Conservation (phyloP, 1,140 invertebrate genomes). For the Drosophila triauraria region DNA sequence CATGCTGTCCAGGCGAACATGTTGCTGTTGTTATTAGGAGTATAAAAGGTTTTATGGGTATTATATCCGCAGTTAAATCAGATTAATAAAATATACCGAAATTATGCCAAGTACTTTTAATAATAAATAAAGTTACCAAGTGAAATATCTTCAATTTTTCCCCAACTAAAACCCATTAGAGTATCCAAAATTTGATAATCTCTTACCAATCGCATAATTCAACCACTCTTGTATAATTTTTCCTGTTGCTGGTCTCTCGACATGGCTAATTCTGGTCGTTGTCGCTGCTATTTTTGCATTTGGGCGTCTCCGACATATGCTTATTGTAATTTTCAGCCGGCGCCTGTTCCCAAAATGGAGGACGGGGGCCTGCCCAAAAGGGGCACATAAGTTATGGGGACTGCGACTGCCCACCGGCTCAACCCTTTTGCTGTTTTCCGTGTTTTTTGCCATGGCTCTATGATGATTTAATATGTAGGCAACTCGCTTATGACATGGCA, state of each 20-base stretch:
- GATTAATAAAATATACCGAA: too few relatives aligned
- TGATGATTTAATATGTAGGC: conserved; percentile 56
- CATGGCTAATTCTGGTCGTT: conserved; percentile 54
- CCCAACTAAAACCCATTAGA: neutral
- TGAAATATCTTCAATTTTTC: neutral
- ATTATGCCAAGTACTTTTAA: too few relatives aligned
- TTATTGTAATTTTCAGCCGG: conserved; percentile 72
- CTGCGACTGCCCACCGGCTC: conserved; percentile 40
- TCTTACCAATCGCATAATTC: neutral
- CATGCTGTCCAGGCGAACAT: neutral
- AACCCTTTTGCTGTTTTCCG: conserved; percentile 68
- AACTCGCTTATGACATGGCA: conserved; percentile 52
- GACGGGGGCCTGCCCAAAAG: conserved; percentile 3
- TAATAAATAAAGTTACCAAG: too few relatives aligned
- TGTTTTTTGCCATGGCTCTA: conserved; percentile 21
- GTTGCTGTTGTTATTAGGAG: neutral
- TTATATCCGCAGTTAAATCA: too few relatives aligned
- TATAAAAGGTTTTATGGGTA: neutral
- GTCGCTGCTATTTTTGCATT: conserved; percentile 43
- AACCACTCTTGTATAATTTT: conserved; percentile 4
- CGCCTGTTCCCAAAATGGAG: conserved; percentile 39
- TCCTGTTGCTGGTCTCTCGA: conserved; percentile 2
- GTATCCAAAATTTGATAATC: neutral
- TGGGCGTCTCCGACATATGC: conserved; percentile 67
- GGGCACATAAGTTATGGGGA: conserved; percentile 3